phyloP scores from a whole-genome alignment of 2,888 invertebrate species.

The Melanotus villosus region DNA sequence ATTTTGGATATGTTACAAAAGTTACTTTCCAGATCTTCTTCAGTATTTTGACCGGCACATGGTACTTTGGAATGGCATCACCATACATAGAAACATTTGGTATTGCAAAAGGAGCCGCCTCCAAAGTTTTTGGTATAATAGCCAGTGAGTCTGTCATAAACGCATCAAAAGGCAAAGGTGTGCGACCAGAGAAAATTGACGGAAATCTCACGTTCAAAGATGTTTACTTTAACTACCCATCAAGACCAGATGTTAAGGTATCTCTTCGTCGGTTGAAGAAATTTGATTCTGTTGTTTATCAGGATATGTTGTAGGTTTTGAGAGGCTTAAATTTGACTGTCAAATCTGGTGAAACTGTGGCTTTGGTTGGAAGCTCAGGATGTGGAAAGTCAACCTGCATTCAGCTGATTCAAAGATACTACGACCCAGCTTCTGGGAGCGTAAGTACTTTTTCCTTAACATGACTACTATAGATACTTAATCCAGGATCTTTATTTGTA shows the following conservation, averaged over 20 bases:
- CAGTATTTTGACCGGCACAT: conserved; percentile 80
- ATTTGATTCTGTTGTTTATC: too few relatives aligned
- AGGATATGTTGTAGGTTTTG: conserved; percentile 72
- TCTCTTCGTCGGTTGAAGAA: too few relatives aligned
- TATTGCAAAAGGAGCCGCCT: conserved; percentile 84
- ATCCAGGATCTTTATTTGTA: conserved; percentile 54
- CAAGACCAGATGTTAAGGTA: conserved; percentile 82
- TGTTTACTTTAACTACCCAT: conserved; percentile 86
- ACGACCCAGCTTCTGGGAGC: conserved; percentile 78
- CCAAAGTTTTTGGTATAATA: conserved; percentile 83
- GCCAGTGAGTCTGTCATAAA: conserved; percentile 83
- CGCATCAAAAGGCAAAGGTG: conserved; percentile 76
- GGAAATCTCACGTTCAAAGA: conserved; percentile 81
- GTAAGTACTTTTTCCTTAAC: conserved; percentile 68
- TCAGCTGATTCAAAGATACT: conserved; percentile 81
- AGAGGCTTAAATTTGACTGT: conserved; percentile 79
- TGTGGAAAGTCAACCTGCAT: conserved; percentile 86
- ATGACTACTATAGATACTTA: too few relatives aligned
- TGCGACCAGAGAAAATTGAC: conserved; percentile 71
- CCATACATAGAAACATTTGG: conserved; percentile 87
- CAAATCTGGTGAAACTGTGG: conserved; percentile 81
- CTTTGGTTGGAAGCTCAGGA: conserved; percentile 81
- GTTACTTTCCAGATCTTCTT: conserved; percentile 86
- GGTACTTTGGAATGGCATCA: conserved; percentile 87
- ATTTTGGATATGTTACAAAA: too few relatives aligned